phyloP scores from a whole-genome alignment of 2,113 vertebrate species.

The Hylia prasina region DNA sequence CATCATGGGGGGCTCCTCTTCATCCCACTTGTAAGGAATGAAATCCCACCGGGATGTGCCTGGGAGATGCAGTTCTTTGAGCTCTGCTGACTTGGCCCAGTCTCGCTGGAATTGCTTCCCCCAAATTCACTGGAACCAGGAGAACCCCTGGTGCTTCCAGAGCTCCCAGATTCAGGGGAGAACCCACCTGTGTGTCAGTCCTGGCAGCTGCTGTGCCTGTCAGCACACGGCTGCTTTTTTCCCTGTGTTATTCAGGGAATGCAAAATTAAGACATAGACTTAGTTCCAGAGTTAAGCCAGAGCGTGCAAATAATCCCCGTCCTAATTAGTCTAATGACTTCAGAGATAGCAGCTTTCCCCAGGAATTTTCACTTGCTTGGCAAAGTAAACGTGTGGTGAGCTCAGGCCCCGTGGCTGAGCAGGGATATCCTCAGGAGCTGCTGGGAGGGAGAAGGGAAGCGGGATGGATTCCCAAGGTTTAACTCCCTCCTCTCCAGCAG shows the following conservation, averaged over 20 bases:
- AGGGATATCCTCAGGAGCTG: neutral
- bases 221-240: neutral
- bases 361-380: neutral
- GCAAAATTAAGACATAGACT: conserved; percentile 24
- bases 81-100: neutral
- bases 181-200: neutral
- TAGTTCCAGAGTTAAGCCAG: neutral
- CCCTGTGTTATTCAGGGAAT: neutral
- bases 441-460: neutral
- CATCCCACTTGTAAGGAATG: neutral
- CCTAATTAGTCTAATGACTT: conserved; percentile 41
- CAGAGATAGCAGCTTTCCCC: conserved; percentile 6
- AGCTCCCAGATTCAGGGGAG: neutral
- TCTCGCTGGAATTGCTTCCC: neutral
- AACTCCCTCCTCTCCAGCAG: neutral
- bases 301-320: neutral
- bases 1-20: accelerated
- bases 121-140: neutral
- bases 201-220: neutral
- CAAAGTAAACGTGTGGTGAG: neutral
- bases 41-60: neutral
- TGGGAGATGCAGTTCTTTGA: neutral
- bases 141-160: neutral
- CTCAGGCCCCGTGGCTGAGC: neutral
- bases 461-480: neutral